Evolutionary conservation across 2,888 invertebrate genomes (phyloP).

Genomic region (Taphrorychus bicolor): DNA sequence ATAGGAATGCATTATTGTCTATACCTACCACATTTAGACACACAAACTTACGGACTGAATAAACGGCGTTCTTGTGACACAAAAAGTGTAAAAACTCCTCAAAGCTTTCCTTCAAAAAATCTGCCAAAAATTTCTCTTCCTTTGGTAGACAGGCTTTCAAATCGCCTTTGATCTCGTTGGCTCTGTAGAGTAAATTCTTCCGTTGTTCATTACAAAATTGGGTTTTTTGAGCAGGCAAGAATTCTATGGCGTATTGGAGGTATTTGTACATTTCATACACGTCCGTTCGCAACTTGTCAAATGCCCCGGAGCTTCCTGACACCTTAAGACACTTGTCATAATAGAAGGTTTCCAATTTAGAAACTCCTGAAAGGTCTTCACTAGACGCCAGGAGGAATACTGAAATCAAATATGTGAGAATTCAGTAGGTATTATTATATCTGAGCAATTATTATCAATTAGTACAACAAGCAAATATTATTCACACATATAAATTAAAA

Average conservation of each 20-base stretch:
- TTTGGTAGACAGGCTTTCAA: slow-evolving; percentile 22
- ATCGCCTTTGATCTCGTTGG: slow-evolving; percentile 32
- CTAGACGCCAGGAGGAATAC: no score
- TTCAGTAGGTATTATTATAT: no score
- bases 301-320: slow-evolving; percentile 13
- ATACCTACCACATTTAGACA: not conserved
- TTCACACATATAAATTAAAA: no score
- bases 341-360: slow-evolving; percentile 29
- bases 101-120: slow-evolving; percentile 35
- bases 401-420: no score
- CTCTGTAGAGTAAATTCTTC: slow-evolving; percentile 20
- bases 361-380: slow-evolving; percentile 19
- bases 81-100: slow-evolving; percentile 38
- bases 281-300: slow-evolving; percentile 31
- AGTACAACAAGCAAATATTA: no score
- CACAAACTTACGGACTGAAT: not conserved
- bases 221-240: slow-evolving; percentile 18
- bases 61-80: slow-evolving; percentile 34
- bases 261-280: slow-evolving; percentile 35
- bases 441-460: no score
- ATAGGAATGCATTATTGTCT: no score
- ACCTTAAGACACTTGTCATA: slow-evolving; percentile 34
- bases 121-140: slow-evolving; percentile 27
- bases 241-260: slow-evolving; percentile 23
- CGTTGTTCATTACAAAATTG: slow-evolving; percentile 30